Base-by-base conservation (phyloP, 2,888 invertebrate species). In the Drosophila greeni region DNA sequence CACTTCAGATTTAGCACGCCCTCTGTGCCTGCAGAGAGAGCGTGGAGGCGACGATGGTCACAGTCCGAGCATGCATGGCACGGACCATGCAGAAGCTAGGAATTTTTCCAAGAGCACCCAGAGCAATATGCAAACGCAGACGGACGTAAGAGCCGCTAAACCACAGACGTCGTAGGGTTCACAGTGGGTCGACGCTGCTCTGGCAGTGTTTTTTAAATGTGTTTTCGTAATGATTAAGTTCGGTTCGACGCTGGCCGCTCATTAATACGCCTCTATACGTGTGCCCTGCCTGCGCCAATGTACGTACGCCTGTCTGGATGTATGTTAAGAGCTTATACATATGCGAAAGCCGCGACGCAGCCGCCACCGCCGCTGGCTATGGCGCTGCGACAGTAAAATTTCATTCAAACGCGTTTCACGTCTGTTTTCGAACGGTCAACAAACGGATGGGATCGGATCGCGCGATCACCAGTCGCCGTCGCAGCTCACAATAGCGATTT, bases 341-440 rank as follows among this genome's bases (percentile, higher is more conserved):
- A 70, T 53, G 67, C 66, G 51, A 42, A 64, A 60, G 52, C 48
- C 39, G 43, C 48, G 37, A 65, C 80, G 69, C 51, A 33, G 62
- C 26, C 29, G 54, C 23, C 36, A 54, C 26, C 51, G 33, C 55
- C 51, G 54, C 33, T 55, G 59, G 48, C 72, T 73, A 66, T 58
- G 54, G 14, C 67, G 47, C 14, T 70, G 69, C 76, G 84, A 74
- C 75, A 75, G 70, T 79, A 72, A 79, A 82, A 84, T 76, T 80
- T 79, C 71, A 84, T 82, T 86, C 81, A 86, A 86, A 86, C 86
- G 84, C 80, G 84, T 78, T 75, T 74, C 73, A 76, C 73, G 79
- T 78, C 75, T 78, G 67, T 72, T 67, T 72, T 72, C 69, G 79
- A 73, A 72, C 70, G 69, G 76, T 76, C 72, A 64, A 56, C 67